Conservation (phyloP, 1,140 invertebrate genomes). For the Pachypsylla venusta region DNA sequence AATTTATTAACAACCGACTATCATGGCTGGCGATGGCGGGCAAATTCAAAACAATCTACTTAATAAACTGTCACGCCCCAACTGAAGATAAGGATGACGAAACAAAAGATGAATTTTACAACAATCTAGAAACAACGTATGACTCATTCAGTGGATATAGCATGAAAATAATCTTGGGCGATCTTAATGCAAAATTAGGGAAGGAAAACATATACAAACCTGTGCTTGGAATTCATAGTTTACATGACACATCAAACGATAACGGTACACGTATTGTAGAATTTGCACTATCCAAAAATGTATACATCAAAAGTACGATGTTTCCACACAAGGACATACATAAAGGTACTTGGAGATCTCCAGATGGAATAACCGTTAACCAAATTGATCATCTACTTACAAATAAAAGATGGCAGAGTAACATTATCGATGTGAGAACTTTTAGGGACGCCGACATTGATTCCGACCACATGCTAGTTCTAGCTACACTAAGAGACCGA, state of each 20-base stretch:
- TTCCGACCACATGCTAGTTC: constrained; percentile 9
- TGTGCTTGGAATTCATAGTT: constrained; percentile 15
- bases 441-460: constrained; percentile 14
- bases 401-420: constrained; percentile 7
- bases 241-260: constrained; percentile 19
- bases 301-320: constrained; percentile 14
- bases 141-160: constrained; percentile 9
- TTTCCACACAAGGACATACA: constrained; percentile 23
- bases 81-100: constrained; percentile 9
- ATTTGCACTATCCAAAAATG: constrained; percentile 8
- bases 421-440: constrained; percentile 15
- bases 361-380: constrained; percentile 17
- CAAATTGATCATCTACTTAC: constrained; percentile 20
- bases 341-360: constrained; percentile 21
- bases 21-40: no score
- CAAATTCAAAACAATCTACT: background rate
- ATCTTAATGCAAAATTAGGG: constrained; percentile 16
- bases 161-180: constrained; percentile 16
- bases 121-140: constrained; percentile 5
- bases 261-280: constrained; percentile 19
- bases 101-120: constrained; percentile 17
- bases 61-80: background rate
- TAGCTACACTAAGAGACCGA: background rate
- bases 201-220: constrained; percentile 8
- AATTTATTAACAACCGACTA: no score